These are phyloP conservation scores for Drosophila kuntzei DNA, from an alignment of 2,888 invertebrate species.

Conservation along the genomic window DNA sequence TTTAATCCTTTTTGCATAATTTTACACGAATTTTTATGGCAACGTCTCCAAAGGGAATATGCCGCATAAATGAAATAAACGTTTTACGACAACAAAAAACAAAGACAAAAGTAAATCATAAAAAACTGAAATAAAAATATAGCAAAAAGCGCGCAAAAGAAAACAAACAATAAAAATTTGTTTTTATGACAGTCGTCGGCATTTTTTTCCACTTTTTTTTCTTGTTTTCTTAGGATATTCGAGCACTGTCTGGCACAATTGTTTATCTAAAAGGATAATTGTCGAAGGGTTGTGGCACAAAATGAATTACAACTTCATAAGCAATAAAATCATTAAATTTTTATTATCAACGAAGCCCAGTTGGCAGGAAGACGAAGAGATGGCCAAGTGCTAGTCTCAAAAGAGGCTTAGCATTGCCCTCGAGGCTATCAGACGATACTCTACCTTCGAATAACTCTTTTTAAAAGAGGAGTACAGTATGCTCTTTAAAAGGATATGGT, in stretches of 20 bases:
- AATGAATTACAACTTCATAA: slow-evolving; percentile 80
- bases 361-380: slow-evolving; percentile 18
- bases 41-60: slow-evolving; percentile 73
- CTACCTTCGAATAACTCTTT: background rate
- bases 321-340: slow-evolving; percentile 79
- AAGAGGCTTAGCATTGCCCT: slow-evolving; percentile 31
- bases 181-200: slow-evolving; percentile 57
- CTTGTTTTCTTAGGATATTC: slow-evolving; percentile 51
- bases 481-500: no score
- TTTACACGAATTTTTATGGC: slow-evolving; percentile 71
- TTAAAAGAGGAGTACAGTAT: background rate
- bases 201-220: slow-evolving; percentile 6
- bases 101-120: slow-evolving; percentile 41
- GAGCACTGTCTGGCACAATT: slow-evolving; percentile 57
- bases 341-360: slow-evolving; percentile 63
- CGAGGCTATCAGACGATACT: background rate
- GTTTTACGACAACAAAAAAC: slow-evolving; percentile 68
- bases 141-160: slow-evolving; percentile 72
- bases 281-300: slow-evolving; percentile 68
- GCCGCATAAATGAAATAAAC: slow-evolving; percentile 80
- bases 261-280: slow-evolving; percentile 78
- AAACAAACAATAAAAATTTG: slow-evolving; percentile 72
- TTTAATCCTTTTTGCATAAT: slow-evolving; percentile 80
- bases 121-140: slow-evolving; percentile 54
- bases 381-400: slow-evolving; percentile 36